A percentile compares a stretch with the other conserved stretches of the same genome.
These are phyloP conservation scores for Coreius guichenoti DNA, from an alignment of 2,797 vertebrate species.

Conservation along the genomic window DNA sequence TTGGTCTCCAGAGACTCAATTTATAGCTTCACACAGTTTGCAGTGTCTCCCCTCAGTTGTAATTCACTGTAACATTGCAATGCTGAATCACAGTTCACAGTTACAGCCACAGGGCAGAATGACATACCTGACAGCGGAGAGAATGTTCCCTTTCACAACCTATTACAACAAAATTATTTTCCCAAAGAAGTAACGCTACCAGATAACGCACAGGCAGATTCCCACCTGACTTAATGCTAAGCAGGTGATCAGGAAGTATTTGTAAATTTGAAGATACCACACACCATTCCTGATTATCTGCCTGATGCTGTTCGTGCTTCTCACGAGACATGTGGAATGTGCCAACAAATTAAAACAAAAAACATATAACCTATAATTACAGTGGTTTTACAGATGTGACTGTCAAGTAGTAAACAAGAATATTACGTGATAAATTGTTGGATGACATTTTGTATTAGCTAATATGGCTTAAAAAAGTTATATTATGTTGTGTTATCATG, in stretches of 20 bases:
- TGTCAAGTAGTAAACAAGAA: not conserved
- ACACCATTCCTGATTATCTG: not conserved
- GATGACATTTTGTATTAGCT: not conserved
- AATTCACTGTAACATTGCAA: not conserved
- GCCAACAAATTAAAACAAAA: not conserved
- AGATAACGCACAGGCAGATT: not conserved
- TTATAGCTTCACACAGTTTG: not conserved
- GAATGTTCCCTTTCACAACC: not conserved
- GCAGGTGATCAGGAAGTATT: not conserved
- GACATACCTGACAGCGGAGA: not conserved
- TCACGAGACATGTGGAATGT: not conserved
- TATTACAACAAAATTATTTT: not conserved
- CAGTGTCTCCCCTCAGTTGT: not conserved
- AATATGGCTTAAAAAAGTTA: not conserved
- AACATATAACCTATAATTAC: not conserved
- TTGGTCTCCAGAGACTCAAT: not conserved
- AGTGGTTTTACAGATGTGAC: not conserved
- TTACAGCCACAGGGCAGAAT: slow-evolving; percentile 11
- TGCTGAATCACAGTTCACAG: not conserved
- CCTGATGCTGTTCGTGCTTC: not conserved
- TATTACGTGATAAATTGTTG: not conserved
- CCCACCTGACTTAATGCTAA: not conserved
- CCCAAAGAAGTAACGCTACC: not conserved
- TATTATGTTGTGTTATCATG: not conserved
- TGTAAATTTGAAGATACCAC: not conserved